Base-by-base conservation (phyloP, 1,140 invertebrate species). In the Drosophila parabipectinata region DNA sequence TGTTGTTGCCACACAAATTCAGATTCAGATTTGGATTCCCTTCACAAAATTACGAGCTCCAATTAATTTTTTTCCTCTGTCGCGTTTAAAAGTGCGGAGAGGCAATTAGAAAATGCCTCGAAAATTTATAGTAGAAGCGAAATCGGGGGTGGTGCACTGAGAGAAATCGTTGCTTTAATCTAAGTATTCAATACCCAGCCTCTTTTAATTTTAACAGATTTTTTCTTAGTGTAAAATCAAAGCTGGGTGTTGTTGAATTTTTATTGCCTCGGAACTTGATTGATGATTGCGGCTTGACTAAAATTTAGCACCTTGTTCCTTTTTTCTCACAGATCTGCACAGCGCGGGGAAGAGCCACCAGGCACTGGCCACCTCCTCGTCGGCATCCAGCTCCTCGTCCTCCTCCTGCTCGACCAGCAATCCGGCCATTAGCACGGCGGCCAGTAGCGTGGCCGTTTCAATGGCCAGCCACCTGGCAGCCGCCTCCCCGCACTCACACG, bases 381-480 rank as follows among this genome's bases (percentile, higher is more conserved):
- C 84, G 14, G 77, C 84, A 9, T 84, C 84, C 68, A 90, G 77
- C 62, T 76, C 79, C 44, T 79, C 80, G 15, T 84, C 80, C 50
- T 83, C 72, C 21, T 78, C 84, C 61, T 77, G 84, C 61, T 89
- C 89, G 32, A 82, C 89, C 48, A 89, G 79, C 37, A 71, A 71
- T 12, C 83, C 89, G n/a, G 78, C 89, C 71, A 77, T 90, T 26
- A 90, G 79, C 62, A 84, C 83, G 8, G 80, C 88, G 6, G 80
- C 82, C 24, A 81, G 79, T 52, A 81, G 72, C 41, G 79, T 67
- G 6, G 77, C 74, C 55, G 76, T 79, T 24, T 77, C 84, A 7
- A 79, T 89, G 77, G 85, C 84, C 59, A 79, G 69, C 24, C 84
- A 88, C 77, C 58, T 89, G 61, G 79, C 77, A 8, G 80, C 80